Conservation (phyloP, 1,140 invertebrate species). For the Cylas formicarius region DNA sequence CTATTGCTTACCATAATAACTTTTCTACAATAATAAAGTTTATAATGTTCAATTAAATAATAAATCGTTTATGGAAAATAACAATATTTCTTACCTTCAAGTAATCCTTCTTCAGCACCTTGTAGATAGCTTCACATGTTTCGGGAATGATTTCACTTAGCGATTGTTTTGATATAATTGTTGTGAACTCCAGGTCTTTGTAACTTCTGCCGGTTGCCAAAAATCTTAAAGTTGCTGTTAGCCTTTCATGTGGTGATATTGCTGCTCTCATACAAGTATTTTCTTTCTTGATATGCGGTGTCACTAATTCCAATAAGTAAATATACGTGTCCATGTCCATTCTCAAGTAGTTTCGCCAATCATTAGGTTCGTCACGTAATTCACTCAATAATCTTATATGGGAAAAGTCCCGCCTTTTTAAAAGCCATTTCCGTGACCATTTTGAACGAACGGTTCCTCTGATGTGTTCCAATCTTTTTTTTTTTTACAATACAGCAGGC, state of each 20-base stretch:
- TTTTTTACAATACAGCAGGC: neutral
- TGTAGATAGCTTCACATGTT: constrained; percentile 8
- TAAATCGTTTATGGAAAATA: no score
- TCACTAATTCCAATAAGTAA: constrained; percentile 4
- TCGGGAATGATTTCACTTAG: constrained; percentile 12
- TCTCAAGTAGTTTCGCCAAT: constrained; percentile 8
- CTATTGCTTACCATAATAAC: no score
- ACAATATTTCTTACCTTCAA: constrained; percentile 15
- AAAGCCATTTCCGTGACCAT: constrained; percentile 4
- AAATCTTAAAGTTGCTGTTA: constrained; percentile 7
- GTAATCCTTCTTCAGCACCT: constrained; percentile 1
- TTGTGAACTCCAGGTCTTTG: constrained; percentile 11
- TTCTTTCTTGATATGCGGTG: neutral
- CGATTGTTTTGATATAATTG: constrained; percentile 11
- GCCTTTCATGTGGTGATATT: constrained; percentile 4
- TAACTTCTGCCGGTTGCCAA: constrained; percentile 5
- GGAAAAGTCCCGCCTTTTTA: constrained; percentile 6
- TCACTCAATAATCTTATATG: constrained; percentile 6
- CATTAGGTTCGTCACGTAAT: constrained; percentile 9
- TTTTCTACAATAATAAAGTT: no score
- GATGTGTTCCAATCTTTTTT: constrained; percentile 4
- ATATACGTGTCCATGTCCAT: constrained; percentile 8
- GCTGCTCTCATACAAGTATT: constrained; percentile 4
- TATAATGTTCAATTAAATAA: no score
- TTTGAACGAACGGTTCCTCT: constrained; percentile 7